These are phyloP conservation scores for Nixonia krombeini DNA, from an alignment of 1,140 invertebrate genomes.

Conservation along the genomic window DNA sequence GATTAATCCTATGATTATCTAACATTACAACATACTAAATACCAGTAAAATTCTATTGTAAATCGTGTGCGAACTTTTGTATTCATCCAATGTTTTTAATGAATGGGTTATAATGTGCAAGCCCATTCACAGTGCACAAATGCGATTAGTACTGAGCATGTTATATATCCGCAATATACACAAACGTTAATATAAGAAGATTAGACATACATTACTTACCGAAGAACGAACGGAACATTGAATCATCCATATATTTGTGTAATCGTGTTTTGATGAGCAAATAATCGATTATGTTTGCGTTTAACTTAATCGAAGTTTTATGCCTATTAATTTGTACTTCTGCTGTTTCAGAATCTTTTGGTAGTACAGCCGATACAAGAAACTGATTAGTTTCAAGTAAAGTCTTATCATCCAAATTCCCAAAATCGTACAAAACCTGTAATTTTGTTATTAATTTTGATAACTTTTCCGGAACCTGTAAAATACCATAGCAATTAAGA, in stretches of 20 bases:
- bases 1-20: too few relatives aligned
- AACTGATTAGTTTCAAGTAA: slow-evolving; percentile 44
- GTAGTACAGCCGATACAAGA: slow-evolving; percentile 51
- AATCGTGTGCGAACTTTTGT: too few relatives aligned
- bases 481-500: slow-evolving; percentile 11
- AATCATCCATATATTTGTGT: slow-evolving; percentile 62
- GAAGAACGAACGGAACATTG: slow-evolving; percentile 53
- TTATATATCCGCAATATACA: too few relatives aligned
- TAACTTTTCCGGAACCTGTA: slow-evolving; percentile 57
- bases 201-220: slow-evolving; percentile 57
- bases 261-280: slow-evolving; percentile 60
- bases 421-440: slow-evolving; percentile 56
- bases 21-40: too few relatives aligned
- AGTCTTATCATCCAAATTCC: slow-evolving; percentile 50
- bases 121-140: too few relatives aligned
- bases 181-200: too few relatives aligned
- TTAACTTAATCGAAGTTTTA: slow-evolving; percentile 51
- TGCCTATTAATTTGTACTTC: slow-evolving; percentile 56
- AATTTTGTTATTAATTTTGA: slow-evolving; percentile 51
- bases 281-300: slow-evolving; percentile 55
- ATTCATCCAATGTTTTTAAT: too few relatives aligned
- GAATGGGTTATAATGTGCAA: too few relatives aligned
- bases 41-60: too few relatives aligned
- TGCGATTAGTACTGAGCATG: too few relatives aligned
- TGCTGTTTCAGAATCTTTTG: slow-evolving; percentile 54